phyloP scores from a whole-genome alignment of 2,888 invertebrate genomes.

The Shargacucullia verbasci region DNA sequence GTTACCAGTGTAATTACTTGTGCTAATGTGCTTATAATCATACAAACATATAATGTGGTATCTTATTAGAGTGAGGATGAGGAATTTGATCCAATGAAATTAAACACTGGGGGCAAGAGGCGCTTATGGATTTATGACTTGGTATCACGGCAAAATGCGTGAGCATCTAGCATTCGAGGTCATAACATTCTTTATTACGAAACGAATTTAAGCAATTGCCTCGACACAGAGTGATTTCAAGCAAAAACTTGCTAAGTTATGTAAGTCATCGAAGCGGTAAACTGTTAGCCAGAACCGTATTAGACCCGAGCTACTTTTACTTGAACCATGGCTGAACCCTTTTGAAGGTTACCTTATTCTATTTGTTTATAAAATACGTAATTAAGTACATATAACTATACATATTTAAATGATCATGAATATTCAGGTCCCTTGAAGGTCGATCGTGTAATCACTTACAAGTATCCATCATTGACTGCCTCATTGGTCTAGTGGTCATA shows the following conservation, averaged over 20 bases:
- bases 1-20: too few relatives aligned
- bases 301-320: not conserved
- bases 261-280: conserved; percentile 10
- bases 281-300: not conserved
- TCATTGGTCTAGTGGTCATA: conserved; percentile 20
- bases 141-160: conserved; percentile 33
- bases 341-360: conserved; percentile 12
- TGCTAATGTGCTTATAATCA: too few relatives aligned
- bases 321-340: not conserved
- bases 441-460: conserved; percentile 12
- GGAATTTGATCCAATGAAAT: not conserved
- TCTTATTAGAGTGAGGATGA: not conserved
- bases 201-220: conserved; percentile 42
- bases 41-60: not conserved
- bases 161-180: conserved; percentile 47
- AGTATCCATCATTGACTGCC: too few relatives aligned
- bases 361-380: conserved; percentile 9
- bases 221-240: conserved; percentile 19
- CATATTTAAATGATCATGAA: conserved; percentile 28
- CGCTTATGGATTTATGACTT: conserved; percentile 22
- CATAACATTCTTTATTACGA: conserved; percentile 49
- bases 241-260: conserved; percentile 25
- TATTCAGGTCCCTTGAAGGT: conserved; percentile 33
- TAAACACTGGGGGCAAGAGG: too few relatives aligned
- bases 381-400: conserved; percentile 10